Evolutionary conservation across 2,797 vertebrate species (phyloP).

Genomic region (Gila robusta): DNA sequence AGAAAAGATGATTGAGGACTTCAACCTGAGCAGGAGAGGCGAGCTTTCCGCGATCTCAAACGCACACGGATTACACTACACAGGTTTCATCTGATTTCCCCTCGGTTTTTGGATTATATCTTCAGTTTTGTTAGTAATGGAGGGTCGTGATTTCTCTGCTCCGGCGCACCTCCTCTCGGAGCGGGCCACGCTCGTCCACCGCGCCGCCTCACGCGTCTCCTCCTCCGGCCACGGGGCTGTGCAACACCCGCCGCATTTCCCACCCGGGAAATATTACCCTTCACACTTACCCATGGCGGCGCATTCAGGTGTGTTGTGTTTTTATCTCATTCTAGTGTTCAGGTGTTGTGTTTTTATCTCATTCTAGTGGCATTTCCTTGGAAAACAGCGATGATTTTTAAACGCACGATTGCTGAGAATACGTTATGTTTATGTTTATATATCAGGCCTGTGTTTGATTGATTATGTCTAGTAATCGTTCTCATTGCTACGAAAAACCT

Average conservation of each 20-base stretch:
- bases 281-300: constrained; percentile 95
- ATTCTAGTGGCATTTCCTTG: not conserved
- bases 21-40: constrained; percentile 75
- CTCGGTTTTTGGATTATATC: constrained; percentile 78
- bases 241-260: constrained; percentile 90
- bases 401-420: not conserved
- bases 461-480: not conserved
- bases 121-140: constrained; percentile 85
- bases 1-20: constrained; percentile 84
- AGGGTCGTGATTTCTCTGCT: constrained; percentile 95
- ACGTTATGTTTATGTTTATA: not conserved
- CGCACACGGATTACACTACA: constrained; percentile 81
- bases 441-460: not conserved
- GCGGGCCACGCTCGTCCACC: constrained; percentile 90
- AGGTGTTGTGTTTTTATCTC: not conserved
- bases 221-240: constrained; percentile 86
- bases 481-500: not conserved
- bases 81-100: constrained; percentile 81
- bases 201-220: constrained; percentile 88
- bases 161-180: constrained; percentile 93
- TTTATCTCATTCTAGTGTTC: too few relatives aligned
- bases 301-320: constrained; percentile 88
- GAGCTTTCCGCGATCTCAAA: constrained; percentile 78
- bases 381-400: not conserved
- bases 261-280: constrained; percentile 94